Evolutionary conservation across 2,888 invertebrate genomes (phyloP).

Genomic region (Perdita meconis): DNA sequence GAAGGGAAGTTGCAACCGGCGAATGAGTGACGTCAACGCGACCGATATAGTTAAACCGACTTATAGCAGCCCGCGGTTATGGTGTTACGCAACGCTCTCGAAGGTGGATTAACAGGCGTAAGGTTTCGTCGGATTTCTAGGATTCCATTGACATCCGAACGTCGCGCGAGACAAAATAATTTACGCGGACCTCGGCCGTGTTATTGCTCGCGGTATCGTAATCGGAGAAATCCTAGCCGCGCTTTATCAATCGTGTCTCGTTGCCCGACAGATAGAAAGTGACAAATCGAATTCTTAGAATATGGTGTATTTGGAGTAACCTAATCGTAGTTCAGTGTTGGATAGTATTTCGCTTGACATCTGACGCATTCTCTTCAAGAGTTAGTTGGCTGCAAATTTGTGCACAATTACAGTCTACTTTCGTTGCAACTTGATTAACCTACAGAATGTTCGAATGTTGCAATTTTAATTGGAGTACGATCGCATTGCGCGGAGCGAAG

Average conservation of each 20-base stretch:
- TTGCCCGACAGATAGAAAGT: slow-evolving; percentile 18
- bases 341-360: not conserved
- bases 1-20: slow-evolving; percentile 26
- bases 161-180: slow-evolving; percentile 34
- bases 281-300: not conserved
- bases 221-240: slow-evolving; percentile 10
- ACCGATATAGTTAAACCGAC: slow-evolving; percentile 46
- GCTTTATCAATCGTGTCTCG: not conserved
- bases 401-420: not conserved
- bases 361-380: not conserved
- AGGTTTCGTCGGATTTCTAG: slow-evolving; percentile 63
- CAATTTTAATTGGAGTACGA: too few species aligned
- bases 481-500: too few species aligned
- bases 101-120: slow-evolving; percentile 59
- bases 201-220: slow-evolving; percentile 18
- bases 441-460: slow-evolving; percentile 4
- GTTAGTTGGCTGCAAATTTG: not conserved
- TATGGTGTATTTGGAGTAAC: not conserved
- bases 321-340: not conserved
- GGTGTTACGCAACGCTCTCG: slow-evolving; percentile 60
- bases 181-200: not conserved
- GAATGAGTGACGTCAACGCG: slow-evolving; percentile 52
- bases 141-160: slow-evolving; percentile 57
- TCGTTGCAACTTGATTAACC: not conserved
- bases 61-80: slow-evolving; percentile 64